Evolutionary conservation across 2,797 vertebrate species (phyloP), one percentile per base, ranked within the genome.

Genomic region (Amblyraja radiata): DNA sequence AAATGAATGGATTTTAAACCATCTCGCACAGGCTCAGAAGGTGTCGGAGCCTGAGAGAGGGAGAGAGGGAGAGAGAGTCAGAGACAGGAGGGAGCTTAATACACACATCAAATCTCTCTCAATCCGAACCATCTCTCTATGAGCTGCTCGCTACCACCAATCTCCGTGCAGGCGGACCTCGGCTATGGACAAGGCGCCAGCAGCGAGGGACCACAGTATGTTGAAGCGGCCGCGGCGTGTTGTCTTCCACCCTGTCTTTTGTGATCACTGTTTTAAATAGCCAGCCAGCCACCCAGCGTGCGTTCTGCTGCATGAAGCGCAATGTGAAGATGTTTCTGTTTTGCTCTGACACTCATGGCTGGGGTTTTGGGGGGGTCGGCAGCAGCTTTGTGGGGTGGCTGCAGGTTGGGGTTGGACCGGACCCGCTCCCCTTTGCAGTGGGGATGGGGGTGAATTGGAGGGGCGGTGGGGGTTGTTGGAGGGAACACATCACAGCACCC

Each of bases 191-290:
- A 65, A 65, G 68, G 10, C 61, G 1, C 14, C 84, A 21, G 14
- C 84, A 36, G 84, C 84, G 28, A 88, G 84, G 65, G 84, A 88
- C n/a, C 61, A 88, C 84, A 88, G 84, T 88, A 88, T 36, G 84
- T 88, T 88, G 16, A 21, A 88, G 61, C 32, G 61, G n/a, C 83
- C 68, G 65, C 32, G 32, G 14, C 65, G 61, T n/a, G 54, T 10
- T 32, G 84, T n/a, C 13, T 65, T 65, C 28, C n/a, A 14, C 65
- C 61, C 14, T 65, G 63, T n/a, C n/a, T 65, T 88, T 9, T 88
- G 84, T 86, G 58, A 63, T 88, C 36, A 65, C n/a, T n/a, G n/a
- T 36, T 65, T 88, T 3, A 36, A 65, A 73, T 14, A 73, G 21
- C 18, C 14, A 88, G 84, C 63, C 54, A 61, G 46, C 81, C 18